phyloP scores from a whole-genome alignment of 37 sponge, comb jelly and placozoan species.

The Ephydatia muelleri region DNA sequence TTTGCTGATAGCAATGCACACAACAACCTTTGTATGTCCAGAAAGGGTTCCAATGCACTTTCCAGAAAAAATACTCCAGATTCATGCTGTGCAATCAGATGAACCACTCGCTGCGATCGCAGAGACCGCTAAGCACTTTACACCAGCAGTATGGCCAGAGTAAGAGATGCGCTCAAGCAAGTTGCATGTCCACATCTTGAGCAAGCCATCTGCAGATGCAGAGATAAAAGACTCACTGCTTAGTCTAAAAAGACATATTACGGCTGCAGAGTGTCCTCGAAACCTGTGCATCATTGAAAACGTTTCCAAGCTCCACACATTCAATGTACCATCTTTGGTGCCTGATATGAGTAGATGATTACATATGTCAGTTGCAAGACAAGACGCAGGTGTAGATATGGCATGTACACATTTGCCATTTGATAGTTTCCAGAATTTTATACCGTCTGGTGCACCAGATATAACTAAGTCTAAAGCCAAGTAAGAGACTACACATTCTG shows the following conservation, averaged over 20 bases:
- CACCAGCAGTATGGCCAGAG: slow-evolving; percentile 25
- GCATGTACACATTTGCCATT: slow-evolving; percentile 57
- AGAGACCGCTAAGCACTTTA: slow-evolving; percentile 36
- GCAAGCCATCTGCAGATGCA: slow-evolving; percentile 23
- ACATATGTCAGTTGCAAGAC: background rate
- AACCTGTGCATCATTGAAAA: background rate
- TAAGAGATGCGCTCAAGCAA: background rate
- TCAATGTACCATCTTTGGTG: slow-evolving; percentile 10
- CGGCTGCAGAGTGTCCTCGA: slow-evolving; percentile 18
- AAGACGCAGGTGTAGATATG: slow-evolving; percentile 15
- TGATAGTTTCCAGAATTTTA: slow-evolving; percentile 45
- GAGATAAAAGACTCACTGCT: background rate
- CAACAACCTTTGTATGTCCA: slow-evolving; percentile 50
- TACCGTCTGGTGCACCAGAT: slow-evolving; percentile 64
- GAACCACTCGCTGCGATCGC: slow-evolving; percentile 38
- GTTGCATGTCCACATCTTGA: slow-evolving; percentile 28
- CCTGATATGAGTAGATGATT: slow-evolving; percentile 25
- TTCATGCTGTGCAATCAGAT: slow-evolving; percentile 28
- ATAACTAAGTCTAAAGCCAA: background rate
- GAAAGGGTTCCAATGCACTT: slow-evolving; percentile 3
- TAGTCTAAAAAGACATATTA: background rate
- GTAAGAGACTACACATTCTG: slow-evolving; percentile 45
- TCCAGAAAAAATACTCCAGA: slow-evolving; percentile 19
- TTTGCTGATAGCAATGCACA: slow-evolving; percentile 20
- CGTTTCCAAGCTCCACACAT: slow-evolving; percentile 4